phyloP scores from a whole-genome alignment of 1,140 invertebrate species.

The Pristionchus pacificus region DNA sequence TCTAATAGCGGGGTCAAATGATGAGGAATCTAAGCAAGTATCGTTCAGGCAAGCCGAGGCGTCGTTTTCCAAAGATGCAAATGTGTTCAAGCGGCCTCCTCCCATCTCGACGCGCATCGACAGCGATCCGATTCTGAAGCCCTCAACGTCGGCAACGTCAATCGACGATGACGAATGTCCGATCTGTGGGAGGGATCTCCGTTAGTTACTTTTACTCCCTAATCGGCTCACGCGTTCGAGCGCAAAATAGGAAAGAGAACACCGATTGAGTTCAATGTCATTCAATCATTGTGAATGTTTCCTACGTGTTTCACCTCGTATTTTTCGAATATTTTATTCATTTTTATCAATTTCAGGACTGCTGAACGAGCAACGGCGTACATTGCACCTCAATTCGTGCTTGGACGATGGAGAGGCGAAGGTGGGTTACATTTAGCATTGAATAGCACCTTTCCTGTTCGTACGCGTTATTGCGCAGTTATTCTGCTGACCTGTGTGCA shows the following conservation, averaged over 20 bases:
- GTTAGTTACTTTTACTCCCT: too few relatives aligned
- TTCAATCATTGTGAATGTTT: too few relatives aligned
- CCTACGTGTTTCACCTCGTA: neutral
- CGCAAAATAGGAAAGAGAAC: too few relatives aligned
- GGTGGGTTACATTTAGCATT: neutral
- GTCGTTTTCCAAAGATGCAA: neutral
- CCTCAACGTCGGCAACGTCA: neutral
- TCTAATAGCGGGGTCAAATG: too few relatives aligned
- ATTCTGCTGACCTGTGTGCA: too few relatives aligned
- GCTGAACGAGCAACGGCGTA: neutral
- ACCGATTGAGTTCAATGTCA: too few relatives aligned
- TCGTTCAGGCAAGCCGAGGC: neutral
- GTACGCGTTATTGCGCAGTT: too few relatives aligned
- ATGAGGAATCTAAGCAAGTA: too few relatives aligned
- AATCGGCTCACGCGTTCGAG: too few relatives aligned
- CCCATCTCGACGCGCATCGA: neutral
- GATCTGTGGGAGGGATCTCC: too few relatives aligned
- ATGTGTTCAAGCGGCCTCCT: neutral
- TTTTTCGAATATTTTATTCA: neutral
- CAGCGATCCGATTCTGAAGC: neutral
- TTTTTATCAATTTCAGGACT: neutral
- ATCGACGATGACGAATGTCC: too few relatives aligned
- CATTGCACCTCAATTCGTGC: neutral
- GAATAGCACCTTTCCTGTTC: too few relatives aligned
- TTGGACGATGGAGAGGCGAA: neutral